Evolutionary conservation across 30 jellyfish, hydroid and myxozoan species (phyloP), one percentile per base, ranked within the genome.

Genomic region (Turritopsis dohrnii): DNA sequence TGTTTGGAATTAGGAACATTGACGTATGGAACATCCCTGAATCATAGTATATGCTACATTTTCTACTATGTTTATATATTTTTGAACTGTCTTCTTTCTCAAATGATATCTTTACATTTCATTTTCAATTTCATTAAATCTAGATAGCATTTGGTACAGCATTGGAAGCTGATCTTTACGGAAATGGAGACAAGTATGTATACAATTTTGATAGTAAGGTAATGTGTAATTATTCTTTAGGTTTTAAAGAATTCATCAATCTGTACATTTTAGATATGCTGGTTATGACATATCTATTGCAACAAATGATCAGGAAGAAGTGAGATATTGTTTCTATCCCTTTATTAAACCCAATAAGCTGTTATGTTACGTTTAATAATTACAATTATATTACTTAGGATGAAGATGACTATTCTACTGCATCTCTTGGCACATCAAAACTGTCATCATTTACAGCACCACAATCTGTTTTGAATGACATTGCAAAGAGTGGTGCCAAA

Each of bases 121-220:
- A n/a, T n/a, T n/a, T n/a, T n/a, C n/a, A n/a, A n/a, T n/a, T n/a
- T n/a, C n/a, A 17, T 18, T 24, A 0, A 69, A 69, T 82, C 31
- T 72, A 92, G 97, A 93, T 92, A 72, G 96, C 97, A n/a, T 92
- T 92, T 92, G 97, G 97, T 18, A 88, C 88, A 71, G 97, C 96
- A 25, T 82, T 85, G 1, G 97, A 92, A 54, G 81, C 97, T 25
- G 97, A 92, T 19, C 84, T 92, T 27, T 92, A 92, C 81, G 97
- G 97, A 24, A 52, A 84, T 80, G 94, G 90, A 23, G 89, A 88
- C 84, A 84, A 88, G 97, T 87, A 84, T 71, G 94, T 71, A 30
- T 72, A 20, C 24, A 28, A 4, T 54, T 52, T 84, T 18, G 0
- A 1, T 21, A 84, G 13, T 23, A 74, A 74, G 82, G 21, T 17